phyloP scores from a whole-genome alignment of 2,888 invertebrate genomes.

The Eumerus sabulonum region DNA sequence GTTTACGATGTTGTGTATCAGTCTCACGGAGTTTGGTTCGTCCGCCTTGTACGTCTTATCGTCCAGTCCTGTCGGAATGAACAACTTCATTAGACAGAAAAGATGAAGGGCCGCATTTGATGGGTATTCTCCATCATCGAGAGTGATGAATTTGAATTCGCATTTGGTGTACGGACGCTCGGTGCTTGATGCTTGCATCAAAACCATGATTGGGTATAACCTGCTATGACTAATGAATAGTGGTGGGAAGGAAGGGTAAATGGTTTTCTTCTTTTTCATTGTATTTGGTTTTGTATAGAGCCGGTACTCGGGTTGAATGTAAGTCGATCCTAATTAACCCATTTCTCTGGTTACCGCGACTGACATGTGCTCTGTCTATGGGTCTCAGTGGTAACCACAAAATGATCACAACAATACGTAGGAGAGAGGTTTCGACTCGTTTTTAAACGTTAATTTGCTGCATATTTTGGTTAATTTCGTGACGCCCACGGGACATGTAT shows the following conservation, averaged over 20 bases:
- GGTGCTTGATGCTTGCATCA: conserved; percentile 32
- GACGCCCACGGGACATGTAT: conserved; percentile 62
- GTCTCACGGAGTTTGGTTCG: conserved; percentile 28
- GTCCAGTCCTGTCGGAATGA: conserved; percentile 24
- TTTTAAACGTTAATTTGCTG: conserved; percentile 62
- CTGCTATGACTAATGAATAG: conserved; percentile 65
- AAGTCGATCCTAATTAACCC: conserved; percentile 68
- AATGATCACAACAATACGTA: conserved; percentile 55
- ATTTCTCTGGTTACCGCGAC: conserved; percentile 53
- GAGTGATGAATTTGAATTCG: conserved; percentile 63
- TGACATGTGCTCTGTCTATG: conserved; percentile 4
- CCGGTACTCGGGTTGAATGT: conserved; percentile 31
- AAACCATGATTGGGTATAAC: conserved; percentile 51
- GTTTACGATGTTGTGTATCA: conserved; percentile 44
- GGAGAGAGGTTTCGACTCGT: conserved; percentile 36
- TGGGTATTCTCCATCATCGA: conserved; percentile 65
- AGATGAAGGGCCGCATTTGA: conserved; percentile 26
- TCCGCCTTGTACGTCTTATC: no score
- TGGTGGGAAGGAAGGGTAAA: conserved; percentile 46
- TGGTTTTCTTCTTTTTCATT: conserved; percentile 41
- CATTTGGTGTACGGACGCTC: conserved; percentile 34
- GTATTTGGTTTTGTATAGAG: no score
- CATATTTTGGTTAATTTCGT: conserved; percentile 55
- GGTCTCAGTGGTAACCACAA: conserved; percentile 44
- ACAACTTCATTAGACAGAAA: conserved; percentile 61